Base-by-base conservation (phyloP, 2,888 invertebrate genomes). In the Fragum fragum region DNA sequence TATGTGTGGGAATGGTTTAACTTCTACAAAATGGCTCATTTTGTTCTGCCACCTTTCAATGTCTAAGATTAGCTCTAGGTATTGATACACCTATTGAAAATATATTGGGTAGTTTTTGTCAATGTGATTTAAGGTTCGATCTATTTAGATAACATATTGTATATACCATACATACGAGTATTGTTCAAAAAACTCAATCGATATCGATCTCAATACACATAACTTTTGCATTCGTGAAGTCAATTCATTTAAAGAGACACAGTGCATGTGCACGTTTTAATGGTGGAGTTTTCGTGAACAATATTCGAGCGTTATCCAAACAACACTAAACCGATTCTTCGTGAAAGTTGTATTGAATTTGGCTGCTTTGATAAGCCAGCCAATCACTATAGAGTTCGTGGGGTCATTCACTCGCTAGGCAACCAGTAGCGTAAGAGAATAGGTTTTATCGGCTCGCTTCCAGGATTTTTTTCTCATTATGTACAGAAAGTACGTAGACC, bases 401-500 rank as follows among this genome's bases (percentile, higher is more conserved):
- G 75, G 73, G 73, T 79, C 69, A 73, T 71, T 52, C 75, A 75
- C 76, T 82, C 75, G 28, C 85, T 78, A 80, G 73, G 85, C 80
- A 85, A 85, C 85, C 82, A 82, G 68, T 84, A 55, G 71, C 78
- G 76, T 76, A 73, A 59, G 59, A 82, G 85, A 36, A 66, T 82
- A 77, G 28, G 68, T 61, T 63, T 39, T 73, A 74, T 76, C 76
- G 80, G 79, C 84, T 85, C 39, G 78, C 29, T 26, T 61, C 61
- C 32, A 61, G 61, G 26, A 18, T 32, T 57, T 75, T 74, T 75
- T 74, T 83, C 79, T 81, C 78, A 76, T 59, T 47, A 85, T 86
- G 86, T 86, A 86, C 78, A 83, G 86, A 78, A 83, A 81, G 66
- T 86, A 86, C 86, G 76, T 79, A 9, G 73, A 73, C 61, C 76